Conservation (phyloP, 2,113 vertebrate genomes). For the Cairina moschata region DNA sequence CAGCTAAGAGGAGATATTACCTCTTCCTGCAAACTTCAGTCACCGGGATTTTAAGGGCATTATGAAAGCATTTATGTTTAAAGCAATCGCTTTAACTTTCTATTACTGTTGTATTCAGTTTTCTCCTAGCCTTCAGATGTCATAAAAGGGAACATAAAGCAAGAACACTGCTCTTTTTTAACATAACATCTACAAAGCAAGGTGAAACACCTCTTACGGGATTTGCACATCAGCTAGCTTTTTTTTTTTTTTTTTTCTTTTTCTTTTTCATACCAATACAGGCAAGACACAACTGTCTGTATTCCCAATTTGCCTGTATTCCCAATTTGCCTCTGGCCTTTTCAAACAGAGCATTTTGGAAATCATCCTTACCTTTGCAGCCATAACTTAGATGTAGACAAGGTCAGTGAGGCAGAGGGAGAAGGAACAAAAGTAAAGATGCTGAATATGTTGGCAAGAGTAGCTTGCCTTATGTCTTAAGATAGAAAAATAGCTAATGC, state of each 20-base stretch:
- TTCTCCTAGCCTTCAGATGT: neutral
- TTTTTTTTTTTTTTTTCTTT: neutral
- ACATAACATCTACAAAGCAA: neutral
- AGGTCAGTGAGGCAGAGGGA: neutral
- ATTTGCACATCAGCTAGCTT: neutral
- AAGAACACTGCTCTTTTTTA: neutral
- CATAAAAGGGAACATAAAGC: neutral
- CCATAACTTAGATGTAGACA: neutral
- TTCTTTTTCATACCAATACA: neutral
- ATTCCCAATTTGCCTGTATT: neutral
- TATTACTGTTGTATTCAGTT: neutral
- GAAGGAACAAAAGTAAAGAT: neutral
- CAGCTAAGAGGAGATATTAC: neutral
- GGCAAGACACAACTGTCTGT: neutral
- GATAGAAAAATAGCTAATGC: neutral
- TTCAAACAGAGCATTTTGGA: neutral
- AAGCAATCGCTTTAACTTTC: neutral
- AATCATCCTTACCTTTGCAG: neutral
- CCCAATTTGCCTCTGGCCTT: neutral
- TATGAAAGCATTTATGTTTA: constrained; percentile 1
- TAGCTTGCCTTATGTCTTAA: neutral
- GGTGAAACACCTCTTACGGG: neutral
- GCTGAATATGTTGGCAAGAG: neutral
- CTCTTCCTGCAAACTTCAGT: neutral
- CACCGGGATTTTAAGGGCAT: neutral